phyloP scores from a whole-genome alignment of 2,888 invertebrate species.

The Leucophenga maculata region DNA sequence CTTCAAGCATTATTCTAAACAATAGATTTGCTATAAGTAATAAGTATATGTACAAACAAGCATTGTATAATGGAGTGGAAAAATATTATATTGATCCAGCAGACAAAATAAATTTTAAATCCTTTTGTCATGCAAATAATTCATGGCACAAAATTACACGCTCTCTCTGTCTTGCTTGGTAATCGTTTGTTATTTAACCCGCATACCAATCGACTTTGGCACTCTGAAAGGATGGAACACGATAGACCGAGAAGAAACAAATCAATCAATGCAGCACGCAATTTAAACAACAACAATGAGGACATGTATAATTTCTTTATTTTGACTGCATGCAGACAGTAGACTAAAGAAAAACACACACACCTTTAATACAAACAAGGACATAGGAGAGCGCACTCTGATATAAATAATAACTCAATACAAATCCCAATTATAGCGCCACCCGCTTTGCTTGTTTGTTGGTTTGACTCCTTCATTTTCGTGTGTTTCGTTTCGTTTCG shows the following conservation, averaged over 20 bases:
- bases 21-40: constrained; percentile 24
- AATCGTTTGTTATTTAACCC: constrained; percentile 14
- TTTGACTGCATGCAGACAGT: constrained; percentile 46
- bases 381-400: not conserved
- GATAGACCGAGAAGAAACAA: constrained; percentile 40
- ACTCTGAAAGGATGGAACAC: constrained; percentile 31
- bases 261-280: constrained; percentile 66
- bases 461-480: constrained; percentile 9
- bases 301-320: constrained; percentile 56
- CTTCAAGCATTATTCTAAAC: constrained; percentile 33
- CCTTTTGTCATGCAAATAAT: constrained; percentile 59
- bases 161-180: constrained; percentile 28
- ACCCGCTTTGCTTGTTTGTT: constrained; percentile 52
- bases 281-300: constrained; percentile 42
- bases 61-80: constrained; percentile 38
- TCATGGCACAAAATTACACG: not conserved
- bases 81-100: constrained; percentile 19
- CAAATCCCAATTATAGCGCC: constrained; percentile 65
- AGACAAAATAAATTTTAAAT: constrained; percentile 14
- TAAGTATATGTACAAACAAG: too few species aligned
- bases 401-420: constrained; percentile 66
- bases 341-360: not conserved
- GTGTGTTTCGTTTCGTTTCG: too few species aligned
- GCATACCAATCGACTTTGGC: constrained; percentile 37
- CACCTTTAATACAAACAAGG: not conserved